Evolutionary conservation across 2,888 invertebrate genomes (phyloP).

Genomic region (Petrolisthes cinctipes): DNA sequence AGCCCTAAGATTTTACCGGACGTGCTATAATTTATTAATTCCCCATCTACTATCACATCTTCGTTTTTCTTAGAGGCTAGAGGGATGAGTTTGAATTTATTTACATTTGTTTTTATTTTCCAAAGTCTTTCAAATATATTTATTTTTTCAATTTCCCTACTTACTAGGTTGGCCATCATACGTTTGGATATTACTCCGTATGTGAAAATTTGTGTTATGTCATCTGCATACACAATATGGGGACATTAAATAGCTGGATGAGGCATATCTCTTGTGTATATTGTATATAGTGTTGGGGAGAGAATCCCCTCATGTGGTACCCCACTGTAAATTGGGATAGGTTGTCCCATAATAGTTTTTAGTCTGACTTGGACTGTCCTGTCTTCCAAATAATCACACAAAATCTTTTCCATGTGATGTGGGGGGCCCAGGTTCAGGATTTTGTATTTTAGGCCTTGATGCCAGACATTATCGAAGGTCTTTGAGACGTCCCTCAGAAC

Average conservation of each 20-base stretch:
- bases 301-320: neutral
- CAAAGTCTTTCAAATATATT: neutral
- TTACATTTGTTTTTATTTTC: neutral
- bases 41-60: too few relatives aligned
- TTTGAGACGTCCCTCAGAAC: neutral
- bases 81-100: neutral
- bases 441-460: neutral
- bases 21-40: too few relatives aligned
- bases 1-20: too few relatives aligned
- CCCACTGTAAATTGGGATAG: neutral
- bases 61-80: too few relatives aligned
- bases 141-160: neutral
- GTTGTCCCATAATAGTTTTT: neutral
- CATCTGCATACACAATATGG: neutral
- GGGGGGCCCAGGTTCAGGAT: neutral
- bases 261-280: neutral
- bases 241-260: neutral
- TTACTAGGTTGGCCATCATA: neutral
- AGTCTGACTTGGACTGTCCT: neutral
- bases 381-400: neutral
- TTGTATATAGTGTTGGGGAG: neutral
- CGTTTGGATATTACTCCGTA: neutral
- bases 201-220: neutral
- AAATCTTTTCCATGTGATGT: neutral
- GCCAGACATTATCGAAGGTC: slow-evolving; percentile 8